Conservation (phyloP, 2,113 vertebrate genomes). For the Litocranius walleri region DNA sequence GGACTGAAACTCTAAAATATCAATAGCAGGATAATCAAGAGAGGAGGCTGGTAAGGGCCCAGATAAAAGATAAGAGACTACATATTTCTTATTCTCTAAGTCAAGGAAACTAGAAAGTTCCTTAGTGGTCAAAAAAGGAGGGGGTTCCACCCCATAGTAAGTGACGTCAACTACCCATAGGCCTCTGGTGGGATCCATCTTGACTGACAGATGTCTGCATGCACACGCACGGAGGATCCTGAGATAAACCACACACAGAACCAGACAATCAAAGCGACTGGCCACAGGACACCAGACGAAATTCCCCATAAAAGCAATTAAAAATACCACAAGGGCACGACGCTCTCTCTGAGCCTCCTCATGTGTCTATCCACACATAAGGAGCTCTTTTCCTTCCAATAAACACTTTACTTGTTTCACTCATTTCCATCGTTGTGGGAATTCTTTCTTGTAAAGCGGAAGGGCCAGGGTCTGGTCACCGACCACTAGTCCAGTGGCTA, state of each 20-base stretch:
- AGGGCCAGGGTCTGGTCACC: neutral
- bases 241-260: neutral
- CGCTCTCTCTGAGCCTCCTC: neutral
- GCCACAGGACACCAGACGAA: accelerated
- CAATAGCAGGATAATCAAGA: neutral
- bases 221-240: neutral
- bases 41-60: neutral
- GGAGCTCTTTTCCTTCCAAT: neutral
- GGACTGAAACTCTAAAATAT: neutral
- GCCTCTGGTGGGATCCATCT: neutral
- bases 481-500: neutral
- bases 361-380: neutral
- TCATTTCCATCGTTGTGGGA: neutral
- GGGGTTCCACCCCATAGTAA: neutral
- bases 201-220: neutral
- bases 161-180: neutral
- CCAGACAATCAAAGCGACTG: neutral
- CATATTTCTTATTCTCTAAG: neutral
- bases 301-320: neutral
- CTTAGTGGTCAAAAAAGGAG: neutral
- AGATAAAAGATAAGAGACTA: neutral
- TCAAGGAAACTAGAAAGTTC: neutral
- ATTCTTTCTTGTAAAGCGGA: neutral
- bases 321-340: neutral
- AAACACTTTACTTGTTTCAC: neutral